Base-by-base conservation (phyloP, 2,113 vertebrate species). In the Trichomycterus rosablanca region DNA sequence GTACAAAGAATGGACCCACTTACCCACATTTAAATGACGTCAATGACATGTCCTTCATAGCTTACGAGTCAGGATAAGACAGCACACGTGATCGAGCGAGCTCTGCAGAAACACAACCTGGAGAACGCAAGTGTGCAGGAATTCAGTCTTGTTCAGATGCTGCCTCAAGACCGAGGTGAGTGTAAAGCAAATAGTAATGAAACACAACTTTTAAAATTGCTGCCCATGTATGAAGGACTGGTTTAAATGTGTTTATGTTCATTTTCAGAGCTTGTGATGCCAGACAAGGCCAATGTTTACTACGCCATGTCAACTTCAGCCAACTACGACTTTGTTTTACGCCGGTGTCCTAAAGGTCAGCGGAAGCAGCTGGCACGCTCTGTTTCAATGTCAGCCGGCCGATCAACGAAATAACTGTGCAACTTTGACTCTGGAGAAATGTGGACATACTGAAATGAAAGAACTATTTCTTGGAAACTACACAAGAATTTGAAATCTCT, bases 41-140 rank as follows among this genome's bases (percentile, higher is more conserved):
- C 9, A 42, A 2, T 62, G 18, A 45, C 28, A 44, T 45, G 2
- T 59, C 7, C 39, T 43, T 30, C 2, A 2, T 76, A 95, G 93
- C 81, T 95, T 37, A 93, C 92, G 8, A 92, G 90, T 72, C 92
- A 94, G 78, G 93, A 95, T 75, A 93, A 92, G 80, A 89, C 89
- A 0, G 80, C 86, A 19, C 77, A 86, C 0, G 91, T 94, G 53
- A 81, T 94, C 8, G 87, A 86, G 63, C 81, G 89, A 39, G 89
- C 91, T 20, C 70, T 94, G 11, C 86, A 89, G 54, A 95, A 95
- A 42, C 93, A 93, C 84, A 86, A 83, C 49, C 77, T 92, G 73
- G 83, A 88, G n/a, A 74, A 80, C 1, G 35, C 75, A 39, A 68
- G 72, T 60, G 83, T 71, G 20, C 49, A 48, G 0, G 79, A 88